Evolutionary conservation across 1,140 invertebrate genomes (phyloP), one percentile per base, ranked within the genome.

Genomic region (Arion vulgaris): DNA sequence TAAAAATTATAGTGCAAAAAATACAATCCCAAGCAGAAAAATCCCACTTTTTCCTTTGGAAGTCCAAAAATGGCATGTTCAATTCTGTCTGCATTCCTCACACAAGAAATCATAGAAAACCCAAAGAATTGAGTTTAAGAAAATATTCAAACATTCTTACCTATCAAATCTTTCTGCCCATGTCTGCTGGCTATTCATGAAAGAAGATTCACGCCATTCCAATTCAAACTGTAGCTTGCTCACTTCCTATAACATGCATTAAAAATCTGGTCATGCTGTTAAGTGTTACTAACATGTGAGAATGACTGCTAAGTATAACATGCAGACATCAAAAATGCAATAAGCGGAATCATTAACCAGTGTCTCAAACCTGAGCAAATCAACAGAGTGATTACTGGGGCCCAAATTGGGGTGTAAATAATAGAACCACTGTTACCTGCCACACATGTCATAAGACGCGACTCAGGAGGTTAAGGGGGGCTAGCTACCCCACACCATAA

Each of bases 111-210:
- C 13, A 79, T 68, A 41, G 39, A 68, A 68, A 66, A 79, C 34
- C 51, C 53, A 36, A 79, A 79, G 45, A 36, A 66, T 39, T 26
- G 19, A 11, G 0, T 57, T 51, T 78, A 19, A 26, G 41, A 78
- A 23, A 68, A 68, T 57, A 34, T n/a, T 5, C 11, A 79, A 71
- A 45, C 51, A 26, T 38, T 66, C 66, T 77, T 85, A 89, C 89
- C 87, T 88, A 82, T 90, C 87, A 86, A 90, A 89, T 53, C 88
- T 82, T 1, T 85, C 81, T 62, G 88, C 88, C 89, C 89, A 90
- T 26, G 86, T 86, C 78, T 88, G 83, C 69, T 90, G 88, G 74
- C 87, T 89, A 62, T 89, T 86, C 78, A 88, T 86, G 53, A 87
- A 86, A 32, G 86, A 85, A 17, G 86, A 77, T 66, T 89, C 87